Base-by-base conservation (phyloP, 2,888 invertebrate species). In the Litoditis marina region DNA sequence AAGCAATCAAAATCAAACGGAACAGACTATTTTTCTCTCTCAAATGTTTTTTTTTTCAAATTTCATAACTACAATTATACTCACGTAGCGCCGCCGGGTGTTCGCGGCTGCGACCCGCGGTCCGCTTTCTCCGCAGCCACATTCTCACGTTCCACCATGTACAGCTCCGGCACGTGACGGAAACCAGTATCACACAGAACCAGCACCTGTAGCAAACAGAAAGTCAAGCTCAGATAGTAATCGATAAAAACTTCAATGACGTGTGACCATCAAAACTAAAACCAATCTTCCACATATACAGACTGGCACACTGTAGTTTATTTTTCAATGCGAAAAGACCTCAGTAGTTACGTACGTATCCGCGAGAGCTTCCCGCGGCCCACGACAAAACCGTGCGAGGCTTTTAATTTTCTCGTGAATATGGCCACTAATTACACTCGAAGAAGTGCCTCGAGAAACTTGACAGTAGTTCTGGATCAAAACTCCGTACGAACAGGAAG, bases 121-220 rank as follows among this genome's bases (percentile, higher is more conserved):
- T 90, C 88, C 77, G 88, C 87, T 79, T 92, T 90, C 85, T 98
- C 96, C n/a, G 88, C 88, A 54, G 89, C 88, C 6, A 94, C 93
- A 56, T 73, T 54, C 16, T 80, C 76, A 7, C 63, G 61, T 22
- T 72, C 65, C 1, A 76, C 76, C 19, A 65, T 62, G 63, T 78
- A 80, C 39, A 80, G 60, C 53, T 80, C 80, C 7, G 80, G 80
- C n/a, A 80, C 71, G 34, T 76, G 65, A 22, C 75, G 71, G 53
- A 72, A 72, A 22, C 73, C 73, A 16, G 68, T 46, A 1, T 71
- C 71, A 22, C 65, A 69, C 16, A 61, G 51, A 2, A 73, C 71
- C 31, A 76, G 25, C 16, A 65, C 46, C 63, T 72, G 42, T 47
- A 32, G n/a, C n/a, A n/a, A n/a, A n/a, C n/a, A n/a, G n/a, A n/a